These are phyloP conservation scores for Sebastes variabilis DNA, from an alignment of 2,797 vertebrate species.

Conservation along the genomic window DNA sequence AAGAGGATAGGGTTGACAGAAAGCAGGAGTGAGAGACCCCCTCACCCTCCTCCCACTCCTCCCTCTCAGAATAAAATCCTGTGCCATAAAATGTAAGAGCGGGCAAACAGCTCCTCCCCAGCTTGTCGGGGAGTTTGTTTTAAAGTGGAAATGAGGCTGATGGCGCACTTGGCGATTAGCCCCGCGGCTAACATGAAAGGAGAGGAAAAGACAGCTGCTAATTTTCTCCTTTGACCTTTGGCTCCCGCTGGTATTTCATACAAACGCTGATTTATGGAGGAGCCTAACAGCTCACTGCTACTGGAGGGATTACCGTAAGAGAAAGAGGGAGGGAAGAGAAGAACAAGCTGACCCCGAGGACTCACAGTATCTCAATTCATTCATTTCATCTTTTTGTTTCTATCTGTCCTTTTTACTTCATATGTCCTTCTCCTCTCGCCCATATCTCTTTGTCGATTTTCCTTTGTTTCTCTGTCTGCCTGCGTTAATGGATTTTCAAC, in stretches of 20 bases:
- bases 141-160: conserved; percentile 83
- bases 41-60: not conserved
- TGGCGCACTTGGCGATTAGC: conserved; percentile 76
- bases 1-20: not conserved
- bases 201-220: conserved; percentile 79
- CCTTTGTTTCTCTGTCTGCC: conserved; percentile 34
- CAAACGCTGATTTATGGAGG: conserved; percentile 79
- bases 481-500: conserved; percentile 28
- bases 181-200: conserved; percentile 79
- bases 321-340: conserved; percentile 12
- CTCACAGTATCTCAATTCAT: conserved; percentile 40
- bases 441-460: conserved; percentile 24
- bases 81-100: conserved; percentile 66
- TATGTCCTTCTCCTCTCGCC: conserved; percentile 32
- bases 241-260: conserved; percentile 80
- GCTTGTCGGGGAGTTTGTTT: conserved; percentile 78
- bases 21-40: not conserved
- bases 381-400: conserved; percentile 59
- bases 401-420: conserved; percentile 27
- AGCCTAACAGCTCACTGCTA: conserved; percentile 74
- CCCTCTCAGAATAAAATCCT: conserved; percentile 49
- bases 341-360: conserved; percentile 44
- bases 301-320: conserved; percentile 68
- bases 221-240: conserved; percentile 84
- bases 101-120: conserved; percentile 65